Conservation (phyloP, 2,113 vertebrate genomes). For the Anoplopoma fimbria region DNA sequence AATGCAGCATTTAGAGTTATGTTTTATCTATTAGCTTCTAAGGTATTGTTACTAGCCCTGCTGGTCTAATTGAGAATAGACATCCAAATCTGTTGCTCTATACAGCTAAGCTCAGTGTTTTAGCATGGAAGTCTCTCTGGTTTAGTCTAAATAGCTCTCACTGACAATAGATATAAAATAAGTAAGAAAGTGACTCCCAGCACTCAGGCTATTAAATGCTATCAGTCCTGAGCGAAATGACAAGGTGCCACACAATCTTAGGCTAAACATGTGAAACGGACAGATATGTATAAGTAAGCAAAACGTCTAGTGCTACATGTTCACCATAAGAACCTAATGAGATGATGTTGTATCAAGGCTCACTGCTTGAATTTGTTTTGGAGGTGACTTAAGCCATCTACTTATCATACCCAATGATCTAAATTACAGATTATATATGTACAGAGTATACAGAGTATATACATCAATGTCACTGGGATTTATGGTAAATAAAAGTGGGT, state of each 20-base stretch:
- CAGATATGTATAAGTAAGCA: background rate
- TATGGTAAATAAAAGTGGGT: background rate
- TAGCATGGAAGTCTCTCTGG: background rate
- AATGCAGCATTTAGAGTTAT: background rate
- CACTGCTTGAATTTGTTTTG: background rate
- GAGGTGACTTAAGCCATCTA: background rate
- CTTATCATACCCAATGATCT: background rate
- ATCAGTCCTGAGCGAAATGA: background rate
- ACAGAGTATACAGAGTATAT: too few species aligned
- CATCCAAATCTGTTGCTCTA: conserved; percentile 8
- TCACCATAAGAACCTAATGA: background rate
- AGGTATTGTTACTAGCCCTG: background rate
- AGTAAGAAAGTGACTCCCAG: background rate
- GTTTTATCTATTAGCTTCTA: background rate
- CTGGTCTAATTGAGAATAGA: background rate
- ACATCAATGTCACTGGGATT: background rate
- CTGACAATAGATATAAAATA: background rate
- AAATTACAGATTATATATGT: background rate
- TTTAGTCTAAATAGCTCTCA: background rate
- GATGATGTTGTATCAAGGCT: background rate
- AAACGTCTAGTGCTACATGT: background rate
- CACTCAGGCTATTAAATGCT: background rate
- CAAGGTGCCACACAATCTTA: background rate
- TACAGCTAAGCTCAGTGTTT: conserved; percentile 17
- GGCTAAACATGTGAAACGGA: conserved; percentile 1